Evolutionary conservation across 1,140 invertebrate genomes (phyloP), one percentile per base, ranked within the genome.

Genomic region (Orius insidiosus): DNA sequence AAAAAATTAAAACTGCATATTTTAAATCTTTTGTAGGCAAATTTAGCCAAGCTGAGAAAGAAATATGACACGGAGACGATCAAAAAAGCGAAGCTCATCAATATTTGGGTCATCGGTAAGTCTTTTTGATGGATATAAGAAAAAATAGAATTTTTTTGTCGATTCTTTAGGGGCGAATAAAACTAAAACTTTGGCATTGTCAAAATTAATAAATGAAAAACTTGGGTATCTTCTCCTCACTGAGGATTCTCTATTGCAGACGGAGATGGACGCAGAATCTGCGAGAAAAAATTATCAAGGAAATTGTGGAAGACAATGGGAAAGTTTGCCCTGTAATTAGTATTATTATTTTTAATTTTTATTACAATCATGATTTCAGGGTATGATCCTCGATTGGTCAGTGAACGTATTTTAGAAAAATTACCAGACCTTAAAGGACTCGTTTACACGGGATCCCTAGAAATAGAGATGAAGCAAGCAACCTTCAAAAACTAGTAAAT

Each of bases 51-150:
- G 32, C 39, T 48, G 9, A 52, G 41, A 43, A 52, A 48, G 36
- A 52, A 52, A 42, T 41, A 46, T 42, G 50, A 52, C 15, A 45
- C 50, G 8, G 36, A 44, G 5, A 13, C 24, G 5, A 48, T 52
- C 36, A 48, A 46, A 35, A 39, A 48, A 5, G 35, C 41, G 0
- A 43, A 52, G 30, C 34, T 48, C 7, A 34, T 52, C n/a, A 38
- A 44, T 11, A 43, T 52, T 16, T 52, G 50, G 50, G 47, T 52
- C 14, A 46, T 52, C 10, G 50, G 50, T 52, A 42, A 46, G 45
- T 36, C 10, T 4, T n/a, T n/a, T 24, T 40, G 15, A 39, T 13
- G 14, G 35, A n/a, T 36, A 5, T 36, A 15, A 36, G 9, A 36
- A 11, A 15, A n/a, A n/a, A n/a, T 15, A 3, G n/a, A 36, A n/a